A percentile compares a stretch with the other conserved stretches of the same genome.
Conservation (phyloP, 1,140 invertebrate species). For the Sarcophaga bullata region DNA sequence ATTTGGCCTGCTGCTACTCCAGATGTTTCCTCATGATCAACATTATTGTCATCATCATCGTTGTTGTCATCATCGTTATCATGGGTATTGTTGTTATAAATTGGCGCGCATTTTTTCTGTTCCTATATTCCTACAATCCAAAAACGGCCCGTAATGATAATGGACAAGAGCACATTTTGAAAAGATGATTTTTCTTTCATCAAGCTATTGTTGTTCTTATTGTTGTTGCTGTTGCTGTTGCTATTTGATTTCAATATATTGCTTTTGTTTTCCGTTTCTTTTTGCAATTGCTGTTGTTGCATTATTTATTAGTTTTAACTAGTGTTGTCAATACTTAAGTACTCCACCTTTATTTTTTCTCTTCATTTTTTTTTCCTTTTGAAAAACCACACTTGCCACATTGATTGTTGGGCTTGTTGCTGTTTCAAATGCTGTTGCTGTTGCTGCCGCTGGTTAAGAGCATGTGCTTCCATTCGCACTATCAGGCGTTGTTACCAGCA, state of each 20-base stretch:
- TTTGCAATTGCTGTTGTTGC: constrained; percentile 9
- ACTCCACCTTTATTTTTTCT: constrained; percentile 17
- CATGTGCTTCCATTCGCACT: constrained; percentile 25
- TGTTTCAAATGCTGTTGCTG: background rate
- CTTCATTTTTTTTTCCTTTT: background rate
- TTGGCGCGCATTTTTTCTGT: constrained; percentile 30
- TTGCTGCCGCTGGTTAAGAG: background rate
- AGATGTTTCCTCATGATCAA: background rate
- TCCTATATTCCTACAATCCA: background rate
- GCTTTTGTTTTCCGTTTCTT: background rate
- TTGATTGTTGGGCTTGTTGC: background rate
- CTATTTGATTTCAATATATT: background rate
- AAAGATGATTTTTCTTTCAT: background rate
- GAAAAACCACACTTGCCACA: constrained; percentile 9
- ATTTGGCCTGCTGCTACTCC: background rate
- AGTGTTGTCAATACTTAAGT: constrained; percentile 24
- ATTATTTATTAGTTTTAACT: constrained; percentile 39
- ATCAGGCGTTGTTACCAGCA: constrained; percentile 37
- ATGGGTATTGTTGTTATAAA: constrained; percentile 10
- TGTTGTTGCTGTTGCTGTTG: background rate
- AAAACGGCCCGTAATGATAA: constrained; percentile 8
- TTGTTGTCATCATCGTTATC: no score
- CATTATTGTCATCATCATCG: no score
- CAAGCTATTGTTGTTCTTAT: background rate
- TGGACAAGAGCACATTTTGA: background rate